Conservation (phyloP, 2,888 invertebrate species). For the Crepidodera aurea region DNA sequence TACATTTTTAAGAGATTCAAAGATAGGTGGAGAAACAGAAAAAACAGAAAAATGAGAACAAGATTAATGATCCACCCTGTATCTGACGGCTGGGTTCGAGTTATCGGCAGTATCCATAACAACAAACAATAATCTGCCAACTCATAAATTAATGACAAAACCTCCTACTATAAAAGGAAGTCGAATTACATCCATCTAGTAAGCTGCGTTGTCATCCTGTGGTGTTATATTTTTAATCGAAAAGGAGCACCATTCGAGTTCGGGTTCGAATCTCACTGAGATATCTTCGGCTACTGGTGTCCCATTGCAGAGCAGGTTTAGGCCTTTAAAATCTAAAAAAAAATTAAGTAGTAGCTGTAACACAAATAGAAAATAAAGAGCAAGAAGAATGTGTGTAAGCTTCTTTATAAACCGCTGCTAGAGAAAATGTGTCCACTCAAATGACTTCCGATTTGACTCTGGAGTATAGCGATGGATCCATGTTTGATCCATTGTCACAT, state of each 20-base stretch:
- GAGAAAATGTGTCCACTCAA: too few species aligned
- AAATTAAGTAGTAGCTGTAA: too few species aligned
- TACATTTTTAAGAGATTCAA: not conserved
- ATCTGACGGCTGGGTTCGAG: not conserved
- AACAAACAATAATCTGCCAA: slow-evolving; percentile 52
- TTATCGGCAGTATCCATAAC: slow-evolving; percentile 27
- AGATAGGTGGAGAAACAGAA: not conserved
- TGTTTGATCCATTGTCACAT: too few species aligned
- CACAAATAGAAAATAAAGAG: too few species aligned
- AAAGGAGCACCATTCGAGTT: slow-evolving; percentile 46
- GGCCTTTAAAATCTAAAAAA: too few species aligned
- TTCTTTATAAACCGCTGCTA: too few species aligned
- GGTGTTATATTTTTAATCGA: slow-evolving; percentile 55
- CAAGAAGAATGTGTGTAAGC: too few species aligned
- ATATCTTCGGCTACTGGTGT: slow-evolving; percentile 40
- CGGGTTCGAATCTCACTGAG: slow-evolving; percentile 49
- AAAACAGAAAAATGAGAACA: not conserved
- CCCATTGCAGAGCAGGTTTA: slow-evolving; percentile 7
- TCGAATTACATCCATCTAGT: slow-evolving; percentile 51
- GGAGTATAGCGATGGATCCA: too few species aligned
- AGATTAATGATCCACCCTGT: slow-evolving; percentile 1
- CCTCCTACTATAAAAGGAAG: slow-evolving; percentile 55
- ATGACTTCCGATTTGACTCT: too few species aligned
- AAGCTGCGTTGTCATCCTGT: slow-evolving; percentile 54
- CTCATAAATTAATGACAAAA: slow-evolving; percentile 58